A percentile compares a stretch with the other conserved stretches of the same genome.
Evolutionary conservation across 2,888 invertebrate species (phyloP).

Genomic region (Cheilosia soror): DNA sequence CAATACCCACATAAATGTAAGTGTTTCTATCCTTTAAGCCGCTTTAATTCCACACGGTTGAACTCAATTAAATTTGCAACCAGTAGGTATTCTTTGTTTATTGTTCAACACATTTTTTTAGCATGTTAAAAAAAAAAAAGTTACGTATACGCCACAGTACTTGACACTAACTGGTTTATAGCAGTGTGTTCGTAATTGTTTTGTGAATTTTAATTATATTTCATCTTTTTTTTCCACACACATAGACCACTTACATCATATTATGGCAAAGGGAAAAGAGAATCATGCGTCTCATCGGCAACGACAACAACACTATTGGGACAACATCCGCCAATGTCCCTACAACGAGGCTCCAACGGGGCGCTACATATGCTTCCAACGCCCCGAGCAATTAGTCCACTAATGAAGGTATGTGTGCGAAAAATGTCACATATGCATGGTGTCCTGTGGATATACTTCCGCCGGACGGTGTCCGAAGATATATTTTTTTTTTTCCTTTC

Average conservation of each 20-base stretch:
- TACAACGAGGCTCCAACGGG: slow-evolving; percentile 83
- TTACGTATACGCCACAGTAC: slow-evolving; percentile 56
- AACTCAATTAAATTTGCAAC: slow-evolving; percentile 12
- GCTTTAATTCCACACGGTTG: slow-evolving; percentile 4
- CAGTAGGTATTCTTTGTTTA: slow-evolving; percentile 6
- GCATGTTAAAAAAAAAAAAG: slow-evolving; percentile 12
- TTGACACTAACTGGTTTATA: neutral
- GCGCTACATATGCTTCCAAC: slow-evolving; percentile 81
- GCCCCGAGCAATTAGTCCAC: slow-evolving; percentile 82
- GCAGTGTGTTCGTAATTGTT: slow-evolving; percentile 10
- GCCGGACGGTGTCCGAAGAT: slow-evolving; percentile 36
- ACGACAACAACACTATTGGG: slow-evolving; percentile 91
- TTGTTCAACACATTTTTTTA: slow-evolving; percentile 6
- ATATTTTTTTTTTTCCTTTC: slow-evolving; percentile 38
- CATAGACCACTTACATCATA: slow-evolving; percentile 88
- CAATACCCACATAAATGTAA: neutral
- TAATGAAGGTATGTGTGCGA: slow-evolving; percentile 81
- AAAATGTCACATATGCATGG: slow-evolving; percentile 8
- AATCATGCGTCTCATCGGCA: slow-evolving; percentile 91
- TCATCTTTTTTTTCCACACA: slow-evolving; percentile 17
- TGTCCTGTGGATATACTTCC: slow-evolving; percentile 16
- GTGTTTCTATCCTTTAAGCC: neutral
- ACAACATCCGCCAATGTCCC: slow-evolving; percentile 80
- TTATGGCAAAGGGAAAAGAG: slow-evolving; percentile 87
- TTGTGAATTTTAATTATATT: slow-evolving; percentile 43